phyloP scores from a whole-genome alignment of 2,797 vertebrate species.

The Sebastiscus tertius region DNA sequence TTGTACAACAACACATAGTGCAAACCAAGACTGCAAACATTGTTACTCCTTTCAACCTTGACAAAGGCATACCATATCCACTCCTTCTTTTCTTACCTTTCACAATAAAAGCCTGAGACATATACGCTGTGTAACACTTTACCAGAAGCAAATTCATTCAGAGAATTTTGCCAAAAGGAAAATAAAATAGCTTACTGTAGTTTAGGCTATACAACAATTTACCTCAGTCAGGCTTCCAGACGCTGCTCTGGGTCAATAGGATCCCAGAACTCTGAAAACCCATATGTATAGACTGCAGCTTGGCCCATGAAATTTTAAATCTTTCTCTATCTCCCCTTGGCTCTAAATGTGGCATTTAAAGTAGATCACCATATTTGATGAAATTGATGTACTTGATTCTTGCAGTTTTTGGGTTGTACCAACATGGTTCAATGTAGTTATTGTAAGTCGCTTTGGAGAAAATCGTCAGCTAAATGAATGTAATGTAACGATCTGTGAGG shows the following conservation, averaged over 20 bases:
- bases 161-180: too few species aligned
- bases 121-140: too few species aligned
- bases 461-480: not conserved
- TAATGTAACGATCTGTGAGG: not conserved
- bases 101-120: too few species aligned
- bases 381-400: not conserved
- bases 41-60: too few species aligned
- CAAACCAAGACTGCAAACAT: too few species aligned
- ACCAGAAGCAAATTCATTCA: too few species aligned
- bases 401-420: not conserved
- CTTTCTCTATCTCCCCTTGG: not conserved
- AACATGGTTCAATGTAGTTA: not conserved
- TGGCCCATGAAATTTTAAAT: not conserved
- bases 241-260: accelerated
- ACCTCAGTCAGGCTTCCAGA: too few species aligned
- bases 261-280: not conserved
- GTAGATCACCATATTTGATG: not conserved
- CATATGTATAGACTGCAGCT: not conserved
- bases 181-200: too few species aligned
- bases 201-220: too few species aligned
- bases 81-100: too few species aligned
- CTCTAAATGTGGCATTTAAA: not conserved
- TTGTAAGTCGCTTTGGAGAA: not conserved
- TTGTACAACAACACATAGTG: too few species aligned
- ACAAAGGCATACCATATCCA: too few species aligned